Conservation (phyloP, 2,113 vertebrate species). For the Myiagra hebetior region DNA sequence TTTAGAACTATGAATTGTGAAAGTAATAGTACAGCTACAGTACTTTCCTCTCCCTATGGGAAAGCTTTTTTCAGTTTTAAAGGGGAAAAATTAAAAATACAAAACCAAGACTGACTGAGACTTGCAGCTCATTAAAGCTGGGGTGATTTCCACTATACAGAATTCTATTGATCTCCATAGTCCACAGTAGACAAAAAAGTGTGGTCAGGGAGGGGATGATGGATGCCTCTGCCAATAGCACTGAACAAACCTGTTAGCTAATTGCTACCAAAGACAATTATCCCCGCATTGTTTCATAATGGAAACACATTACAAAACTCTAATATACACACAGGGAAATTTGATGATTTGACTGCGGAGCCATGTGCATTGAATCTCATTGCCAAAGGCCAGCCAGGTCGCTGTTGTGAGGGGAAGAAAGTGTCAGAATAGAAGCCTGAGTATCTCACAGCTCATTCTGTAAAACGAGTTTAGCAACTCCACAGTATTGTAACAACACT, state of each 20-base stretch:
- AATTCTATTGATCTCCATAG: conserved; percentile 93
- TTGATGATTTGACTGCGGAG: conserved; percentile 86
- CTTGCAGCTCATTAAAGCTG: conserved; percentile 87
- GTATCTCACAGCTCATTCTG: conserved; percentile 47
- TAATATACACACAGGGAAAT: conserved; percentile 95
- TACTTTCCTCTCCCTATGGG: conserved; percentile 72
- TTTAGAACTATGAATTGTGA: conserved; percentile 78
- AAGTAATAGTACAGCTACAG: conserved; percentile 84
- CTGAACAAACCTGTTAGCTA: conserved; percentile 97
- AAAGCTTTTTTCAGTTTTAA: conserved; percentile 84
- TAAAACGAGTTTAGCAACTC: conserved; percentile 15
- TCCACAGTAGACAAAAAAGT: conserved; percentile 81
- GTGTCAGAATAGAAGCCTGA: conserved; percentile 85
- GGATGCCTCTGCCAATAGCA: conserved; percentile 93
- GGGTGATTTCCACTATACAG: conserved; percentile 93
- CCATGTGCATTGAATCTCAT: conserved; percentile 87
- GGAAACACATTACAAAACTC: conserved; percentile 94
- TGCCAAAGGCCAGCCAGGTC: conserved; percentile 86
- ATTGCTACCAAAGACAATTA: conserved; percentile 99
- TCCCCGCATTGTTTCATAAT: conserved; percentile 95
- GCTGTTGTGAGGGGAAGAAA: conserved; percentile 73
- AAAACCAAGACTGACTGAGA: conserved; percentile 79
- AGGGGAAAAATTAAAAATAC: conserved; percentile 86
- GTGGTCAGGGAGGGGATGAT: conserved; percentile 85
- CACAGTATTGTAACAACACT: neutral